Percentiles rank a stretch among this genome's conserved stretches.
These are phyloP conservation scores for Hydrozoanthus gracilis DNA, from an alignment of 92 coral and sea anemone species.

Conservation along the genomic window DNA sequence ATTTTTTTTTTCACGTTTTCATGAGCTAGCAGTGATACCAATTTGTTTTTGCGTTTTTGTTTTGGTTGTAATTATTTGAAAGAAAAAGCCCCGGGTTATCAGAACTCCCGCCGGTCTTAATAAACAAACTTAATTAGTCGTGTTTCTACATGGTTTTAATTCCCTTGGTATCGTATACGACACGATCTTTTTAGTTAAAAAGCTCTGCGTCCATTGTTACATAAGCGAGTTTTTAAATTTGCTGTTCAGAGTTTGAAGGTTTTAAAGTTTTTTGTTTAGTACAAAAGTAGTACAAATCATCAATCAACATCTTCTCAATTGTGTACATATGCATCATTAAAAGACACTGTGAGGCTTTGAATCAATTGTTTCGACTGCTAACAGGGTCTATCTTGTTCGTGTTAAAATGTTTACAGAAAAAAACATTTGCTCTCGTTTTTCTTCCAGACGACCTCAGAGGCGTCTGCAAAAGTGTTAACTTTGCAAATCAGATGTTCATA, in stretches of 20 bases:
- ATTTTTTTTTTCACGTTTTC: not conserved
- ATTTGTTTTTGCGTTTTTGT: not conserved
- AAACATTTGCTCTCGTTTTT: not conserved
- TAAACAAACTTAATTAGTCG: constrained; percentile 4
- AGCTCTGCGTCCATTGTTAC: not conserved
- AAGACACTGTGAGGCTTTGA: constrained; percentile 20
- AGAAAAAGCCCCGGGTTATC: constrained; percentile 22
- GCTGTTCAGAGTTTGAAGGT: not conserved
- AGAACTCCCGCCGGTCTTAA: not conserved
- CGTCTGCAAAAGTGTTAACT: constrained; percentile 24
- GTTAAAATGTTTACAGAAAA: constrained; percentile 32
- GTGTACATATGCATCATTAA: constrained; percentile 40
- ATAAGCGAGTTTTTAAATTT: not conserved
- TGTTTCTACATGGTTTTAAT: not conserved
- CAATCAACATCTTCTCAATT: not conserved
- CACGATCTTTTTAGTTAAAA: not conserved
- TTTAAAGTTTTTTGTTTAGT: too few relatives aligned
- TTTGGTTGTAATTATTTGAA: not conserved
- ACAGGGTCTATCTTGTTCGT: constrained; percentile 1
- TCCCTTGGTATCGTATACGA: too few relatives aligned
- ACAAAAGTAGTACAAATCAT: too few relatives aligned
- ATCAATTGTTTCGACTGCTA: constrained; percentile 25
- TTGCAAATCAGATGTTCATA: not conserved
- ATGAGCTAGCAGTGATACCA: not conserved
- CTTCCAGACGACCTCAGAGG: not conserved